These are phyloP conservation scores for Hipposideros armiger DNA, from an alignment of 2,113 vertebrate genomes.

Conservation along the genomic window DNA sequence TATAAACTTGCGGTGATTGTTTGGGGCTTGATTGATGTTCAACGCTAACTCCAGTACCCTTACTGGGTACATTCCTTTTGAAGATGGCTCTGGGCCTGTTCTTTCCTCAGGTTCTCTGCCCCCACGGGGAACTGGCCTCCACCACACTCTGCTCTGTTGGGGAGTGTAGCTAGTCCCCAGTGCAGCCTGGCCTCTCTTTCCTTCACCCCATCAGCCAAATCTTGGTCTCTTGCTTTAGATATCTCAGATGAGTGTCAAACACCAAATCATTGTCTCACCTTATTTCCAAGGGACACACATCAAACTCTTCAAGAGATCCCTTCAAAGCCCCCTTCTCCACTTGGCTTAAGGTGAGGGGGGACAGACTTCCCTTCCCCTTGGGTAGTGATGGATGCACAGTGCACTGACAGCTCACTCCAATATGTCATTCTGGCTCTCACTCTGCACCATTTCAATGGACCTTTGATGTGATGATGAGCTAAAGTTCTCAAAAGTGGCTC, in stretches of 20 bases:
- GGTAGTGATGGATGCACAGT: too few species aligned
- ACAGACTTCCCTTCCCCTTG: fast-evolving
- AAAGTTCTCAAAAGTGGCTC: neutral
- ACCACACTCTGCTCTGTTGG: neutral
- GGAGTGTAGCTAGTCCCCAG: fast-evolving
- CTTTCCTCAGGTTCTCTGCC: neutral
- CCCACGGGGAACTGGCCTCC: neutral
- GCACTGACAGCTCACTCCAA: neutral
- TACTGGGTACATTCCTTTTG: neutral
- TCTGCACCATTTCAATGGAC: neutral
- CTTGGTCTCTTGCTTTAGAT: neutral
- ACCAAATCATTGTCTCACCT: neutral
- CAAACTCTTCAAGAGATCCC: neutral
- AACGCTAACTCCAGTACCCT: neutral
- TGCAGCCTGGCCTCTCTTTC: neutral
- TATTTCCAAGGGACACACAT: neutral
- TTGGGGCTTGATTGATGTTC: neutral
- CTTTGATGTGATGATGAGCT: neutral
- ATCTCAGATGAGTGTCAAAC: neutral
- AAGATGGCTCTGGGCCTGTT: neutral
- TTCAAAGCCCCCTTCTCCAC: neutral
- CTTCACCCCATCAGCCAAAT: neutral
- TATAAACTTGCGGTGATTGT: neutral
- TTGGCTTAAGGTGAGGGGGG: neutral
- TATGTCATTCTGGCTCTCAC: neutral